Evolutionary conservation across 2,888 invertebrate genomes (phyloP).

Genomic region (Saturnia pavonia): DNA sequence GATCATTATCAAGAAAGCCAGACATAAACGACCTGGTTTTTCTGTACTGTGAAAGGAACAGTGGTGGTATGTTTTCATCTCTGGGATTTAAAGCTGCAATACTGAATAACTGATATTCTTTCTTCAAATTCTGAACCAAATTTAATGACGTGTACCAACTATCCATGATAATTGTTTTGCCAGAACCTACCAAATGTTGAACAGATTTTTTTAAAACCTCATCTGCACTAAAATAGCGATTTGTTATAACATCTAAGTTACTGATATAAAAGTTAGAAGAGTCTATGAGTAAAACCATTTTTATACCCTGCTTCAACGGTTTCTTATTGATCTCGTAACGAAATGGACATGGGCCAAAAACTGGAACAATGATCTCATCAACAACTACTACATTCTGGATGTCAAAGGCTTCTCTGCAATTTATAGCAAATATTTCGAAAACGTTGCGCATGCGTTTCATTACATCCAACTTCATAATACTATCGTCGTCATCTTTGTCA

Average conservation of each 20-base stretch:
- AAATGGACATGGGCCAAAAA: constrained; percentile 72
- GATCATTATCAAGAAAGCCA: constrained; percentile 60
- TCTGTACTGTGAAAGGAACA: constrained; percentile 60
- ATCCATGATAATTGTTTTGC: constrained; percentile 62
- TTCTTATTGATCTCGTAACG: constrained; percentile 67
- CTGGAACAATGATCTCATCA: constrained; percentile 71
- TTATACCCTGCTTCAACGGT: constrained; percentile 62
- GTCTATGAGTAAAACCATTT: constrained; percentile 67
- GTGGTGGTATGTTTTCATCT: constrained; percentile 61
- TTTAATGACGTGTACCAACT: constrained; percentile 63
- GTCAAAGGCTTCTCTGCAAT: constrained; percentile 64
- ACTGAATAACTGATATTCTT: constrained; percentile 55
- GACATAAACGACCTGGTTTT: constrained; percentile 54
- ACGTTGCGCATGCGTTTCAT: constrained; percentile 71
- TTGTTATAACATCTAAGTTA: constrained; percentile 70
- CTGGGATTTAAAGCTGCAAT: constrained; percentile 59
- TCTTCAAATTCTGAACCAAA: constrained; percentile 53
- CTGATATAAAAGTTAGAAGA: constrained; percentile 67
- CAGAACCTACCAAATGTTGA: constrained; percentile 63
- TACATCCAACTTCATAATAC: constrained; percentile 56
- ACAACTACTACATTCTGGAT: constrained; percentile 59
- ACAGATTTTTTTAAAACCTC: constrained; percentile 63
- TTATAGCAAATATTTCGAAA: constrained; percentile 72
- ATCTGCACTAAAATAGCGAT: constrained; percentile 57
- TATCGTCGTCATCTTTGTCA: constrained; percentile 48